Base-by-base conservation (phyloP, 2,888 invertebrate species). In the Parelbella ahira region DNA sequence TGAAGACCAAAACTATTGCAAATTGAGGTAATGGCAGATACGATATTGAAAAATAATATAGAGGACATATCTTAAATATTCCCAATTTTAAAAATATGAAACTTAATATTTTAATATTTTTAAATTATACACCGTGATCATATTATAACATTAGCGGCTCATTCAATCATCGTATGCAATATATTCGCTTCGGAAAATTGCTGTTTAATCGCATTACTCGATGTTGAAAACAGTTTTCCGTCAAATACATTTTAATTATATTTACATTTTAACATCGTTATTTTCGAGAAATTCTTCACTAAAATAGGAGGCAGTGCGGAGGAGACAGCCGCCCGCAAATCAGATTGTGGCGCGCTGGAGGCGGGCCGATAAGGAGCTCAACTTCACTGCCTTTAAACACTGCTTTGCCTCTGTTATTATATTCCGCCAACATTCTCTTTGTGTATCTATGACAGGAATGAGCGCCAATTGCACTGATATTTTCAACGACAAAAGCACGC, bases 341-440 rank as follows among this genome's bases (percentile, higher is more conserved):
- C 68, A 60, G 69, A 70, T 74, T 67, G 27, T 24, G 44, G 37
- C 46, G 48, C 48, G 50, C 57, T 54, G 60, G 58, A 49, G 58
- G 55, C 55, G 48, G 24, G 24, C 49, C 50, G 66, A 69, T 71
- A 72, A 68, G 65, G 53, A 58, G 60, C 63, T 63, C 50, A 47
- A 48, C 50, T 47, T 42, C 47, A 37, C 52, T 48, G 53, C 56
- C 63, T 51, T 53, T 59, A 58, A 71, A 67, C 58, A 61, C 56
- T 56, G 45, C 50, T n/a, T n/a, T n/a, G n/a, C n/a, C 50, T 49
- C 50, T 45, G 41, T 47, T 39, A 29, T 41, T 49, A 37, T 47
- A 45, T 45, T 41, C 34, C 37, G n/a, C n/a, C 28, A 44, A 44
- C 45, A 49, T 46, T 47, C 44, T 27, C 46, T 37, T 39, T 28